A percentile compares a stretch with the other conserved stretches of the same genome.
Conservation (phyloP, 2,113 vertebrate species). For the Oncorhynchus masou region DNA sequence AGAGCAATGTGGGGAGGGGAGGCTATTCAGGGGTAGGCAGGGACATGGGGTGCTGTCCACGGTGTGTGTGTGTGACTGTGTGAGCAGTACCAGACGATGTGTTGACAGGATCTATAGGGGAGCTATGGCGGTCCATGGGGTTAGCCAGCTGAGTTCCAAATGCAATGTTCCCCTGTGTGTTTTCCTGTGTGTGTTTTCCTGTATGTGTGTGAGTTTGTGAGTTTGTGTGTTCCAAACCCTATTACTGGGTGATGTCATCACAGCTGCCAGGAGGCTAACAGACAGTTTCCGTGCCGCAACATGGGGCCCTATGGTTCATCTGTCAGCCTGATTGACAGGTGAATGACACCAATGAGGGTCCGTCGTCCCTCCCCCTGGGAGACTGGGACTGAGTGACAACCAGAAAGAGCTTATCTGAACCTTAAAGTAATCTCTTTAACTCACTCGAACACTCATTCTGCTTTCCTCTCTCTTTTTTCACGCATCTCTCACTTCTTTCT, state of each 20-base stretch:
- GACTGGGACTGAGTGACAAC: slow-evolving; percentile 84
- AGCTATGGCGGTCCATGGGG: slow-evolving; percentile 5
- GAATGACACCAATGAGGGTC: slow-evolving; percentile 96
- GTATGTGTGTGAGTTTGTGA: too few species aligned
- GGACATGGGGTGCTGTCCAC: slow-evolving; percentile 25
- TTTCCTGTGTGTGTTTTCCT: slow-evolving; percentile 3
- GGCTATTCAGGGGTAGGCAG: slow-evolving; percentile 51
- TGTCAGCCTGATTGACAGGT: slow-evolving; percentile 93
- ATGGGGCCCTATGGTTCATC: slow-evolving; percentile 93
- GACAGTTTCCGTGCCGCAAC: slow-evolving; percentile 98
- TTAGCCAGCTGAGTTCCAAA: slow-evolving; percentile 15
- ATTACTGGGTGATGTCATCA: slow-evolving; percentile 85
- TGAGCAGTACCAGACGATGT: slow-evolving; percentile 14
- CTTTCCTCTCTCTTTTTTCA: slow-evolving; percentile 40
- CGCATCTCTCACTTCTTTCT: slow-evolving; percentile 18
- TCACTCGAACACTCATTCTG: slow-evolving; percentile 47
- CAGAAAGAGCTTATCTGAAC: slow-evolving; percentile 93
- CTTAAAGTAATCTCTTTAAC: slow-evolving; percentile 89
- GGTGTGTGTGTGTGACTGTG: background rate
- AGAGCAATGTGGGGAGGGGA: slow-evolving; percentile 54
- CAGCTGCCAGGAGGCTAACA: slow-evolving; percentile 95
- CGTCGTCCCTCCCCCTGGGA: slow-evolving; percentile 86
- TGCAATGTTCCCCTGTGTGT: slow-evolving; percentile 26
- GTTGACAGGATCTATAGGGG: slow-evolving; percentile 10
- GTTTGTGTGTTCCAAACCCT: slow-evolving; percentile 53